Base-by-base conservation (phyloP, 2,797 vertebrate genomes). In the Moxostoma hubbsi region DNA sequence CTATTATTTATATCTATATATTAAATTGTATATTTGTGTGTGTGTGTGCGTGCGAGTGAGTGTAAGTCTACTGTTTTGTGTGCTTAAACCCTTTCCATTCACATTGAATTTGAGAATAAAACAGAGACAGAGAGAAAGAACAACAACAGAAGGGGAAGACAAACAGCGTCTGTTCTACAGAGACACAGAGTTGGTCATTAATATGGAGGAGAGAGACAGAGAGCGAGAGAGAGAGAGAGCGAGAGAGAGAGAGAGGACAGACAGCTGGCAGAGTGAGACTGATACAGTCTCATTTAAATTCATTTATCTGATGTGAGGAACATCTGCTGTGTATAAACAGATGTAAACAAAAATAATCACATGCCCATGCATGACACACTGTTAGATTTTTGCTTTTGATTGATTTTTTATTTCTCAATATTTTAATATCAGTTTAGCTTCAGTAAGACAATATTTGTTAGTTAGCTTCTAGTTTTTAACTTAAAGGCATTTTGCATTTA, bases 91-190 rank as follows among this genome's bases (percentile, higher is more conserved):
- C 24, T 24, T 24, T 24, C 24, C 24, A 24, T 24, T 24, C 24
- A 24, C 24, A 24, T 24, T 24, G 24, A 24, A 24, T 24, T 24
- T 3, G 24, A 84, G 59, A 73, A 73, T 24, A 24, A 24, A 24
- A 24, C 24, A 5, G 49, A 68, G 62, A 82, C 50, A 77, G 62
- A 84, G 18, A 68, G 9, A 57, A 58, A 63, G 62, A 64, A 13
- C 16, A 15, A 47, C 11, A 43, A 18, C 24, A 24, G 24, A 69
- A 62, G 11, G 43, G 47, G 12, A 13, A 73, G 74, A 87, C 73
- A 87, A 88, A 84, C 85, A 82, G 81, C 6, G 79, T 87, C 82
- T 87, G 86, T 80, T 88, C 80, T 43, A 55, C 73, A 24, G 24
- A 24, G 24, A 24, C 24, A 2, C 24, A 24, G 24, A 24, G 24